These are phyloP conservation scores for Drosophila formosana DNA, from an alignment of 2,888 invertebrate species.

Conservation along the genomic window DNA sequence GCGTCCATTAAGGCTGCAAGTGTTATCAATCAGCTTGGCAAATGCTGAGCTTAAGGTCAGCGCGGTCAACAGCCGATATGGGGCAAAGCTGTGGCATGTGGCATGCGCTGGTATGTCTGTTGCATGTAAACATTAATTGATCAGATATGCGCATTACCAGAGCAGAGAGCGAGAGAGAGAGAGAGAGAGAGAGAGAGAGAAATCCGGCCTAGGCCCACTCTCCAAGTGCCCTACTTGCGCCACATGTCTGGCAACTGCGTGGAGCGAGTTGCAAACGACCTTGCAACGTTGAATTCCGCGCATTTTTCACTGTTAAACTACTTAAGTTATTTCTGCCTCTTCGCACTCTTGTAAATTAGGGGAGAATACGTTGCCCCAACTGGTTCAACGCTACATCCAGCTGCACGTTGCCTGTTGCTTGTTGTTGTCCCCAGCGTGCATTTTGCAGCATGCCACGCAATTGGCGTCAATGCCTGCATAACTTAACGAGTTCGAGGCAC, in stretches of 20 bases:
- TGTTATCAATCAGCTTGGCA: conserved; percentile 51
- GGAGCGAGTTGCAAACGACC: conserved; percentile 63
- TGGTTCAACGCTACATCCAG: conserved; percentile 42
- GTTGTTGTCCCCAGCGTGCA: conserved; percentile 57
- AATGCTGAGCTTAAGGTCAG: conserved; percentile 48
- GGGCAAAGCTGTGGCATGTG: conserved; percentile 32
- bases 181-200: conserved; percentile 10
- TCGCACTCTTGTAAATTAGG: conserved; percentile 77
- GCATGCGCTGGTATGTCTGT: conserved; percentile 55
- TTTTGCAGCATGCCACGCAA: conserved; percentile 60
- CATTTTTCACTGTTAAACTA: conserved; percentile 80
- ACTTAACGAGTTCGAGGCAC: conserved; percentile 68
- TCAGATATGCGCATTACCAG: conserved; percentile 64
- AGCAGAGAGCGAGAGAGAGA: conserved; percentile 4
- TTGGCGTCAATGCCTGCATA: conserved; percentile 74
- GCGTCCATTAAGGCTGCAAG: conserved; percentile 27
- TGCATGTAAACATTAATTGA: conserved; percentile 73
- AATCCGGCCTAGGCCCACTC: conserved; percentile 30
- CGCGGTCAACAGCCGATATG: conserved; percentile 47
- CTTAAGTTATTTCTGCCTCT: conserved; percentile 66
- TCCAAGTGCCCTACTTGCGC: conserved; percentile 22
- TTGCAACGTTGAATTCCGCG: conserved; percentile 78
- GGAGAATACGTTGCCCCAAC: conserved; percentile 43
- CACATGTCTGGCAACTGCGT: conserved; percentile 8
- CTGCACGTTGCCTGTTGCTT: conserved; percentile 13